Evolutionary conservation across 2,888 invertebrate genomes (phyloP).

Genomic region (Sesia apiformis): DNA sequence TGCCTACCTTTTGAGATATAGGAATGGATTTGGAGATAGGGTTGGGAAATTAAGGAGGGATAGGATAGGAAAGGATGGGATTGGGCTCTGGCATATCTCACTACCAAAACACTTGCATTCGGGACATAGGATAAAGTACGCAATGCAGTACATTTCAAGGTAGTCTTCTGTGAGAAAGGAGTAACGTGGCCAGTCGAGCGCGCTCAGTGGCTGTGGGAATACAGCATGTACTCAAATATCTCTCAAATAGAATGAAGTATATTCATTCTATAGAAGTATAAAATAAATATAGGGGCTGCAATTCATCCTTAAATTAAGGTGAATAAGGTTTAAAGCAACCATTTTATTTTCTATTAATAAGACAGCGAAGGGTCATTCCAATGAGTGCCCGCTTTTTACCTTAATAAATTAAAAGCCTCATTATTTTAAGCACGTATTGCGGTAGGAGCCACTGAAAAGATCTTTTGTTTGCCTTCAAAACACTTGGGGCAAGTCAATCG

Average conservation of each 20-base stretch:
- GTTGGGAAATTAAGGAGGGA: too few relatives aligned
- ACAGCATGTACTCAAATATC: too few relatives aligned
- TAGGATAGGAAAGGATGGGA: too few relatives aligned
- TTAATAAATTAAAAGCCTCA: constrained; percentile 59
- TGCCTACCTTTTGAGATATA: too few relatives aligned
- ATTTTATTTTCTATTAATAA: neutral
- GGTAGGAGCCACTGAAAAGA: constrained; percentile 42
- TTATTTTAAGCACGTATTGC: constrained; percentile 59
- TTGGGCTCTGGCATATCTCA: too few relatives aligned
- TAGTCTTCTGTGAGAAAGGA: too few relatives aligned
- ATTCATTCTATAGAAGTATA: neutral
- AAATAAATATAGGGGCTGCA: neutral
- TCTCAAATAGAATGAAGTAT: neutral
- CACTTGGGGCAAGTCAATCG: constrained; percentile 65
- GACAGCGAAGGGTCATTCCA: constrained; percentile 16
- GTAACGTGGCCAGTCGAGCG: too few relatives aligned
- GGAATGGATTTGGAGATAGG: too few relatives aligned
- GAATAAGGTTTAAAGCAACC: neutral
- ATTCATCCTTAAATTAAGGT: neutral
- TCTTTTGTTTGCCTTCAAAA: constrained; percentile 62
- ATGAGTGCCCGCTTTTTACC: constrained; percentile 27
- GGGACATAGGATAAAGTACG: too few relatives aligned
- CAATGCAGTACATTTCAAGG: too few relatives aligned
- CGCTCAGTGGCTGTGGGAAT: too few relatives aligned
- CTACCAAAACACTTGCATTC: too few relatives aligned